These are phyloP conservation scores for Cricetomys ansorgei DNA, from an alignment of 2,113 vertebrate genomes.

Conservation along the genomic window DNA sequence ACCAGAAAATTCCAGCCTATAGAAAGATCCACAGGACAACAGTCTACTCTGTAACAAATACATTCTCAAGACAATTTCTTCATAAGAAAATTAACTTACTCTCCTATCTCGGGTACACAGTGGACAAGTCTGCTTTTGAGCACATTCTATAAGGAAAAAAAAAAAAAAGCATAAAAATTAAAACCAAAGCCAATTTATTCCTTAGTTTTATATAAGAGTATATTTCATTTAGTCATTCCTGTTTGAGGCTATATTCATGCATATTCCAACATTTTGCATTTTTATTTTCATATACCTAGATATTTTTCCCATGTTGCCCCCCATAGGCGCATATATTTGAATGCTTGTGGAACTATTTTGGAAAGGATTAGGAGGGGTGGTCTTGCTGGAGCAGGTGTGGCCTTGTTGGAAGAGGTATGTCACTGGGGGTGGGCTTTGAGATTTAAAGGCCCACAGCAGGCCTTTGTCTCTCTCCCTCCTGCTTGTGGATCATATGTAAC, in stretches of 20 bases:
- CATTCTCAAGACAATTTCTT: constrained; percentile 18
- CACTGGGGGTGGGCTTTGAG: neutral
- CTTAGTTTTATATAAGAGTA: constrained; percentile 5
- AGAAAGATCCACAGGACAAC: neutral
- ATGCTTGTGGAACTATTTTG: neutral
- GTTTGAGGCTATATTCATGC: constrained; percentile 2
- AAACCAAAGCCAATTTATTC: constrained; percentile 46
- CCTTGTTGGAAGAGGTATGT: neutral
- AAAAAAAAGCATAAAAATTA: constrained; percentile 61
- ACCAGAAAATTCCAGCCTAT: neutral
- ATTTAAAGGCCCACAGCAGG: neutral
- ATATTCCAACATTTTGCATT: neutral
- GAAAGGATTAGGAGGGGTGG: neutral
- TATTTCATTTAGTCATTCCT: constrained; percentile 47
- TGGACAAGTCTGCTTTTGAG: constrained; percentile 23
- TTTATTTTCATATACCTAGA: constrained; percentile 39
- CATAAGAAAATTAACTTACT: constrained; percentile 71
- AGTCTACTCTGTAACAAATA: neutral
- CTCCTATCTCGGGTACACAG: constrained; percentile 18
- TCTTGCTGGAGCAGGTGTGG: neutral
- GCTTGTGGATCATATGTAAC: neutral
- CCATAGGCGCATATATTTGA: neutral
- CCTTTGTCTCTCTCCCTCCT: neutral
- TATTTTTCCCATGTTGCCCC: neutral
- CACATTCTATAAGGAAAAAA: constrained; percentile 68